phyloP scores from a whole-genome alignment of 2,888 invertebrate genomes.

The Tetropium fuscum region DNA sequence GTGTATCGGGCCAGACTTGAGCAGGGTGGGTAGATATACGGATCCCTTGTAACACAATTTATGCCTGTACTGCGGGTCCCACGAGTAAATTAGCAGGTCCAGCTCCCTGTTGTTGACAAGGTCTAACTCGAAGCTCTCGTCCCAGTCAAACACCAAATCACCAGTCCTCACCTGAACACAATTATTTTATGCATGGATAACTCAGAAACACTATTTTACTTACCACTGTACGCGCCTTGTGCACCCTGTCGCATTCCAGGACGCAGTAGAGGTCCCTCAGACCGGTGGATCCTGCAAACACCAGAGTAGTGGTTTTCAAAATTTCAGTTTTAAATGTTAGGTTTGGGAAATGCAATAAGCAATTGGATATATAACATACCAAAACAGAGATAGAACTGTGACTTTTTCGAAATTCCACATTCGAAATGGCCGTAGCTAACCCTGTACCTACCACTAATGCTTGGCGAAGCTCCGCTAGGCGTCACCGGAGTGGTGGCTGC shows the following conservation, averaged over 20 bases:
- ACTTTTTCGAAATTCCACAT: not conserved
- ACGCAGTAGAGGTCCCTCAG: constrained; percentile 96
- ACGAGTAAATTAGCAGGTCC: constrained; percentile 97
- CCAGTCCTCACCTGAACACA: constrained; percentile 82
- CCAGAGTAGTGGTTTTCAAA: not conserved
- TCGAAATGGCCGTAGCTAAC: constrained; percentile 8
- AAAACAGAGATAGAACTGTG: no score
- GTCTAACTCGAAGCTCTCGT: constrained; percentile 98
- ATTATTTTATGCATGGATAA: not conserved
- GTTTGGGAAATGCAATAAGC: no score
- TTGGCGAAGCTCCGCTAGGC: constrained; percentile 68
- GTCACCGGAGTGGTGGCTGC: constrained; percentile 80
- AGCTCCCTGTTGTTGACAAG: constrained; percentile 94
- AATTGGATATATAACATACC: no score
- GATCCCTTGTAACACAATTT: constrained; percentile 95
- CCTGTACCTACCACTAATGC: constrained; percentile 54
- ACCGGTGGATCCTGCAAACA: constrained; percentile 66
- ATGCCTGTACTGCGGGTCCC: constrained; percentile 99
- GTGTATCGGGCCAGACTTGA: constrained; percentile 85
- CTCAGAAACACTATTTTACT: constrained; percentile 50
- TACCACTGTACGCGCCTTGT: constrained; percentile 95
- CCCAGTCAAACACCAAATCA: constrained; percentile 98
- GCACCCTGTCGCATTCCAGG: constrained; percentile 95
- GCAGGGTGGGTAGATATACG: constrained; percentile 84
- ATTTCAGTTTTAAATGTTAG: not conserved